Evolutionary conservation across 92 coral and sea anemone species (phyloP), one percentile per base, ranked within the genome.

Genomic region (Zoanthus gigantus): DNA sequence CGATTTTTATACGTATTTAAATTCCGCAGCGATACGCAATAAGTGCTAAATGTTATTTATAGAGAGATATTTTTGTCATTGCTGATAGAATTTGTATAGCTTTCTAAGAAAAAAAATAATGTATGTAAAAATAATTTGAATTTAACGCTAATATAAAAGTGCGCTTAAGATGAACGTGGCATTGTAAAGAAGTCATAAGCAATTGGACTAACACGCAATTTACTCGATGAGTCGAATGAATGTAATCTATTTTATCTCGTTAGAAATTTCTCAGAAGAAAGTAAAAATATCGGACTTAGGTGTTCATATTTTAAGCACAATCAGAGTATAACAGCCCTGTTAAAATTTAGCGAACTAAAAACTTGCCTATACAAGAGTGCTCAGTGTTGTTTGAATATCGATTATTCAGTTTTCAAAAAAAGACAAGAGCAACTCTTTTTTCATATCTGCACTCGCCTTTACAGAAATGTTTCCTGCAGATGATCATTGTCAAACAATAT

Each of bases 51-150:
- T 29, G 71, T 81, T 81, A 81, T 81, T 81, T 81, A 65, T 81
- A 81, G 12, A 81, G 74, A 65, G 42, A 52, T 81, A 81, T 81
- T 81, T 65, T 81, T 81, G 75, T 68, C 75, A 66, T 78, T 32
- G 28, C 29, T 15, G 45, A 31, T 77, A 79, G 63, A 56, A 67
- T 81, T 81, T 81, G 28, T 81, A 81, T 53, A 65, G 85, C 74
- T 81, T 81, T 66, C 10, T 79, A 45, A 37, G 42, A 81, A 71
- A 81, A 80, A 66, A 45, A 29, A 8, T 28, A 52, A 52, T 77
- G 30, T 32, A 77, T 16, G 60, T 74, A 74, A 52, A 77, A 77
- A 77, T 74, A 47, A 6, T 17, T 23, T 63, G 23, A 16, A 63
- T 37, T 50, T 50, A 50, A 50, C 56, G 12, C 4, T 16, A 63